Percentiles rank a stretch among this genome's conserved stretches.
Evolutionary conservation across 2,888 invertebrate species (phyloP).

Genomic region (Hirtodrosophila histrioides): DNA sequence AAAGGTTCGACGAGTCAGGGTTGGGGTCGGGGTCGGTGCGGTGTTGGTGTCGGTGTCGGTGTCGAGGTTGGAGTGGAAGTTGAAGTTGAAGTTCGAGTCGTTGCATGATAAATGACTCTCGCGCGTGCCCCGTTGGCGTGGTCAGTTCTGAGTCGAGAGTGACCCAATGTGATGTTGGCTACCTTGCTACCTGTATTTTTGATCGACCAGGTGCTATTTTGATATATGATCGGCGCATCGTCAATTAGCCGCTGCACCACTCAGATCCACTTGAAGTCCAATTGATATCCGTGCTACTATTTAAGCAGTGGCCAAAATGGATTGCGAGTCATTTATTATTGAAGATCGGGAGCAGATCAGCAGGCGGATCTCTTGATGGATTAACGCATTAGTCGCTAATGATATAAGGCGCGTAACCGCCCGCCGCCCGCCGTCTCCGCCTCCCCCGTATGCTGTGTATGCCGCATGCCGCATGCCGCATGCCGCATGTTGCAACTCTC

Average conservation of each 20-base stretch:
- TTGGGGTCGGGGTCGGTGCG: conserved; percentile 12
- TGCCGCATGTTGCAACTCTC: conserved; percentile 6
- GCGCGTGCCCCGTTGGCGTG: conserved; percentile 54
- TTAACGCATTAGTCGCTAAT: conserved; percentile 65
- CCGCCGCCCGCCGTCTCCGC: neutral
- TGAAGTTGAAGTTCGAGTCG: conserved; percentile 24
- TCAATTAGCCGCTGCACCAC: conserved; percentile 67
- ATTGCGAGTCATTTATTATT: conserved; percentile 37
- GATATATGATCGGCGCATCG: conserved; percentile 62
- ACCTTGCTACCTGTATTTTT: conserved; percentile 69
- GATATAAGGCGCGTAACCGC: conserved; percentile 32
- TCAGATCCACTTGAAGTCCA: conserved; percentile 35
- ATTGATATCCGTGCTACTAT: conserved; percentile 33
- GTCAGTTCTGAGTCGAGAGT: conserved; percentile 10
- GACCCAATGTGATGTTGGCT: conserved; percentile 25
- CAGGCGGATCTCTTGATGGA: conserved; percentile 54
- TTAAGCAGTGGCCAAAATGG: conserved; percentile 9
- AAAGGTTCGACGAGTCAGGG: conserved; percentile 16
- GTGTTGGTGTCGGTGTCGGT: conserved; percentile 7
- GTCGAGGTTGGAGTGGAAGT: conserved; percentile 2
- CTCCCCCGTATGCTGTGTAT: conserved; percentile 8
- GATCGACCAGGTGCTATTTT: conserved; percentile 76
- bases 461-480: conserved; percentile 11
- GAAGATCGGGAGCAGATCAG: conserved; percentile 19
- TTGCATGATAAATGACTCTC: conserved; percentile 70